Conservation (phyloP, 53 echinoderm and acorn worm species). For the Paracentrotus lividus region DNA sequence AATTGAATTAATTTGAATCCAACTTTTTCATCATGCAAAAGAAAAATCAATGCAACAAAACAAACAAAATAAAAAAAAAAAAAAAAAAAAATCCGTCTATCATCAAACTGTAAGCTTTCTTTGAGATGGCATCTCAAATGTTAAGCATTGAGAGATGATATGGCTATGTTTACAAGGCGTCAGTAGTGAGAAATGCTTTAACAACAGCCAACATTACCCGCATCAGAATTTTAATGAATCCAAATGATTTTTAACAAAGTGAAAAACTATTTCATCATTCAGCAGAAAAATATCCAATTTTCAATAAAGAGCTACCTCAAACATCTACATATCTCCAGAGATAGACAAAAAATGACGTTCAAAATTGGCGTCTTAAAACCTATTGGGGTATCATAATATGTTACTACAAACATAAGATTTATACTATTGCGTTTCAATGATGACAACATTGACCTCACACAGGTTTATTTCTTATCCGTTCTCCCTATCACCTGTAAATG, state of each 20-base stretch:
- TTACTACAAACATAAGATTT: no score
- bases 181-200: background rate
- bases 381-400: no score
- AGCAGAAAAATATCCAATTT: background rate
- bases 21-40: no score
- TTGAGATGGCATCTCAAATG: background rate
- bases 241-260: background rate
- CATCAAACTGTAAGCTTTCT: background rate
- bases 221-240: background rate
- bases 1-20: no score
- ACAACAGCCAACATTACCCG: background rate
- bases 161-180: slow-evolving; percentile 50
- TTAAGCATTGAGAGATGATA: slow-evolving; percentile 44
- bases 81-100: background rate
- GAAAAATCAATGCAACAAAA: no score
- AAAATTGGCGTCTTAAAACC: no score
- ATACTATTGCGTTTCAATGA: no score
- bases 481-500: no score
- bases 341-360: background rate
- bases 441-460: no score
- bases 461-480: no score
- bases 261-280: background rate
- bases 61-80: no score
- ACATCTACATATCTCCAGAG: background rate
- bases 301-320: background rate